A percentile compares a stretch with the other conserved stretches of the same genome.
These are phyloP conservation scores for Cettia cetti DNA, from an alignment of 2,113 vertebrate species.

Conservation along the genomic window DNA sequence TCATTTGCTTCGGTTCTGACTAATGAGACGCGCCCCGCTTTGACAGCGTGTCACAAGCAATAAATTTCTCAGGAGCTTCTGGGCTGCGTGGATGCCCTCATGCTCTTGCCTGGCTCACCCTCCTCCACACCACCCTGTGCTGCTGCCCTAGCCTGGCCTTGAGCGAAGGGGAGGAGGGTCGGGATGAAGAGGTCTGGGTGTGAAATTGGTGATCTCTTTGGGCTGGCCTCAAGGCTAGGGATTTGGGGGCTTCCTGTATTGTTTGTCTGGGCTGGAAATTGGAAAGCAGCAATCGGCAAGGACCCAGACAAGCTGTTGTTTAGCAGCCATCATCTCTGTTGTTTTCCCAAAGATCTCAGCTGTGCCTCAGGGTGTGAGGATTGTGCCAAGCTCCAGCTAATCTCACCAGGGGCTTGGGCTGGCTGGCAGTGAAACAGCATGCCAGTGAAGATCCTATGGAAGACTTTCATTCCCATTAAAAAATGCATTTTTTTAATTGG, in stretches of 20 bases:
- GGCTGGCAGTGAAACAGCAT: neutral
- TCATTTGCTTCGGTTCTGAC: neutral
- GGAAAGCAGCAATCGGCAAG: neutral
- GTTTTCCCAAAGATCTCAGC: neutral
- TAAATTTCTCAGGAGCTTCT: neutral
- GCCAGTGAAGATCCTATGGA: neutral
- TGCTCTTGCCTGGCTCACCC: neutral
- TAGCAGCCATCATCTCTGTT: neutral
- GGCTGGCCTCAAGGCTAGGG: neutral
- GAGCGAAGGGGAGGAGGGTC: neutral
- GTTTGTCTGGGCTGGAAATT: neutral
- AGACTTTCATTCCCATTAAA: neutral
- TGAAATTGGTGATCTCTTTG: neutral
- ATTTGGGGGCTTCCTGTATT: neutral
- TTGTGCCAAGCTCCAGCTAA: neutral
- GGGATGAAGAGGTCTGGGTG: neutral
- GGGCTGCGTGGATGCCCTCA: neutral
- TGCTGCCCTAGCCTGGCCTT: neutral
- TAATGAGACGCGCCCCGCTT: conserved; percentile 9
- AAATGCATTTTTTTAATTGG: neutral
- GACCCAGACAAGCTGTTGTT: neutral
- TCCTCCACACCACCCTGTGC: neutral
- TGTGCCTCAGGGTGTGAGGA: neutral
- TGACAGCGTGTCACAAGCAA: conserved; percentile 39
- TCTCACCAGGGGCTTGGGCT: neutral